Conservation (phyloP, 2,888 invertebrate genomes). For the Busseola fusca region DNA sequence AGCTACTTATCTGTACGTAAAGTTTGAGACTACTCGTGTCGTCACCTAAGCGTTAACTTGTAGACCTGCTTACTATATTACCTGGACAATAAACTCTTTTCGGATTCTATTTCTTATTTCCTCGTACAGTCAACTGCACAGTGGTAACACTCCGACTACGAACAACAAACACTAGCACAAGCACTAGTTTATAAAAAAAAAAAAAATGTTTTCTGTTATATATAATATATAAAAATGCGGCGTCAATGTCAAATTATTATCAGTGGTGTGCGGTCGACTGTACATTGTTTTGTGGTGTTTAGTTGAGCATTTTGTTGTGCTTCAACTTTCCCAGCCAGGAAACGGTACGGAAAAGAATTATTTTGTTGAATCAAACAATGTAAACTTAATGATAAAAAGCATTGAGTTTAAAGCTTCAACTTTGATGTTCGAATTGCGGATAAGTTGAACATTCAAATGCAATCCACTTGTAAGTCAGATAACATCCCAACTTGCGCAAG, state of each 20-base stretch:
- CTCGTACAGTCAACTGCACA: background rate
- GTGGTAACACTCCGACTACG: background rate
- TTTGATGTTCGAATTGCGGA: background rate
- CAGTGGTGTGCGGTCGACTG: background rate
- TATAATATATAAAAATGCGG: too few species aligned
- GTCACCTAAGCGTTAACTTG: background rate
- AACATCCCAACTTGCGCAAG: slow-evolving; percentile 30
- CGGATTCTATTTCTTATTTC: background rate
- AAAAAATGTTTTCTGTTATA: too few species aligned
- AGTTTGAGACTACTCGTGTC: too few species aligned
- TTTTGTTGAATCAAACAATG: background rate
- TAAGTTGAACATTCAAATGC: slow-evolving; percentile 14
- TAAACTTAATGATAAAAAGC: background rate
- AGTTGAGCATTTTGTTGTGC: background rate
- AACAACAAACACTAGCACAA: too few species aligned
- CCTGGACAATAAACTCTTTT: background rate
- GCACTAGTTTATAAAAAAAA: too few species aligned
- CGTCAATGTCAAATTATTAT: too few species aligned
- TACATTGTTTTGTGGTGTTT: background rate
- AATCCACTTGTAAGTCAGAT: slow-evolving; percentile 8
- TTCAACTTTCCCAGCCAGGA: too few species aligned
- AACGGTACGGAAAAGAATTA: background rate
- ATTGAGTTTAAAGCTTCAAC: background rate
- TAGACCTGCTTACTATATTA: background rate
- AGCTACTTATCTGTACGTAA: background rate